A percentile compares a stretch with the other conserved stretches of the same genome.
These are phyloP conservation scores for Lagria hirta DNA, from an alignment of 2,888 invertebrate genomes.

Conservation along the genomic window DNA sequence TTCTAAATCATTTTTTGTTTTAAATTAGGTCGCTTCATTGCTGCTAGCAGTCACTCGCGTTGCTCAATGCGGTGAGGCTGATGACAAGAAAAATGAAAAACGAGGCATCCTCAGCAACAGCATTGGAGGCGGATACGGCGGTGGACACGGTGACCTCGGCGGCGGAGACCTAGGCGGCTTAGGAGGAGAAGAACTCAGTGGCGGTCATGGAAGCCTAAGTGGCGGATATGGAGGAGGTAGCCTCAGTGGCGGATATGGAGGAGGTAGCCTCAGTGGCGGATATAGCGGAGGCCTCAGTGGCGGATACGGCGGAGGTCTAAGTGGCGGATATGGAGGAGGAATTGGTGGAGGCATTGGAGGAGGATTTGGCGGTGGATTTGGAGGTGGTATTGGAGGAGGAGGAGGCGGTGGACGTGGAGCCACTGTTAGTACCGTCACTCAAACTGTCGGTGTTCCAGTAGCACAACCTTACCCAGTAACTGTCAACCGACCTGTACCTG, in stretches of 20 bases:
- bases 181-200: slow-evolving; percentile 4
- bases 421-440: slow-evolving; percentile 48
- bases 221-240: slow-evolving; percentile 30
- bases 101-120: slow-evolving; percentile 40
- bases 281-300: slow-evolving; percentile 24
- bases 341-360: slow-evolving; percentile 26
- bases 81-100: slow-evolving; percentile 38
- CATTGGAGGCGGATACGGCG: slow-evolving; percentile 22
- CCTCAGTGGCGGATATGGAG: slow-evolving; percentile 19
- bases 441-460: slow-evolving; percentile 49
- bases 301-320: slow-evolving; percentile 28
- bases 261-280: slow-evolving; percentile 24
- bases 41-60: slow-evolving; percentile 42
- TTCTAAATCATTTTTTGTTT: background rate
- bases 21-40: slow-evolving; percentile 33
- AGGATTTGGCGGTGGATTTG: slow-evolving; percentile 25
- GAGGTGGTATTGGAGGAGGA: slow-evolving; percentile 27
- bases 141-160: background rate
- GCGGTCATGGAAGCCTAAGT: slow-evolving; percentile 28
- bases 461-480: slow-evolving; percentile 51
- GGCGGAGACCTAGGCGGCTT: slow-evolving; percentile 5
- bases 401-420: slow-evolving; percentile 46
- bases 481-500: slow-evolving; percentile 56
- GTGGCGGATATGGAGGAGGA: slow-evolving; percentile 30
- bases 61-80: slow-evolving; percentile 40